Evolutionary conservation across 1,140 invertebrate species (phyloP).

Genomic region (Sipha flava): DNA sequence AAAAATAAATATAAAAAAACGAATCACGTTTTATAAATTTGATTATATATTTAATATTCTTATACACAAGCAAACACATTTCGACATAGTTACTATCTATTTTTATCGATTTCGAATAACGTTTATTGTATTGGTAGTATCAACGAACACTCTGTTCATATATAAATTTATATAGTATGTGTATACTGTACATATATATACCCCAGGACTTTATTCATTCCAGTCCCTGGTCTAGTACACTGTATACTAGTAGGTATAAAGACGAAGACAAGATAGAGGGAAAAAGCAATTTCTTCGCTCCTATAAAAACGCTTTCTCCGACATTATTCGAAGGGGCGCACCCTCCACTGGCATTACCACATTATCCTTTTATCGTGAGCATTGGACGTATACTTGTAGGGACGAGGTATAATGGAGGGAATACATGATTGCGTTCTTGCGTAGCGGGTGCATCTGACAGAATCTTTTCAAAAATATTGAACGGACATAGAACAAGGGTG

Average conservation of each 20-base stretch:
- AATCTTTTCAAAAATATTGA: constrained; percentile 5
- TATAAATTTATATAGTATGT: neutral
- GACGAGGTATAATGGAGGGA: neutral
- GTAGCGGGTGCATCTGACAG: neutral
- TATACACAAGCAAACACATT: neutral
- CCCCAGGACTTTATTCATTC: constrained; percentile 1
- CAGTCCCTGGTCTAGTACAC: neutral
- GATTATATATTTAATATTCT: neutral
- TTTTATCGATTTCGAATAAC: neutral
- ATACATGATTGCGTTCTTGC: constrained; percentile 24
- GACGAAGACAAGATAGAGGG: neutral
- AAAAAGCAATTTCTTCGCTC: constrained; percentile 20
- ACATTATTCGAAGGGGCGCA: constrained; percentile 1
- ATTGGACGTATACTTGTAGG: neutral
- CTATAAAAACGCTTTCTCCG: constrained; percentile 22
- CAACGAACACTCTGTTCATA: neutral
- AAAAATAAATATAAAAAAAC: too few species aligned
- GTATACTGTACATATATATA: neutral
- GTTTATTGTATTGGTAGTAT: too few species aligned
- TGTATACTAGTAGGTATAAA: neutral
- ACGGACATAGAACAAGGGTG: neutral
- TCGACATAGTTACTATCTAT: neutral
- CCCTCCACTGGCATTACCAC: neutral
- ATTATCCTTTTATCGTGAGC: neutral
- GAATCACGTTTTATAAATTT: too few species aligned